phyloP scores from a whole-genome alignment of 2,888 invertebrate genomes.

The Athalia circularis region DNA sequence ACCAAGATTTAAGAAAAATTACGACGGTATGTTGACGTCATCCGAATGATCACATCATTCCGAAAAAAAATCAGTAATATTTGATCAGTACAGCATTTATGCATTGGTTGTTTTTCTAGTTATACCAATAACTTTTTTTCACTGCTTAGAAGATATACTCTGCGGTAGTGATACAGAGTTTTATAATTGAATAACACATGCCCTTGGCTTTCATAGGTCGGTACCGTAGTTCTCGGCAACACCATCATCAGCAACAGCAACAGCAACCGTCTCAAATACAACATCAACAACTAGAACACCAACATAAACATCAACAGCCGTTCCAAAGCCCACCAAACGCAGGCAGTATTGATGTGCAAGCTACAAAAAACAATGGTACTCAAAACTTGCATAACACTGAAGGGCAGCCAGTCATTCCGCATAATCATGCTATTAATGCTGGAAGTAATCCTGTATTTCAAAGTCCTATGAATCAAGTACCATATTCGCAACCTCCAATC shows the following conservation, averaged over 20 bases:
- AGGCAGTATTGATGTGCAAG: conserved; percentile 20
- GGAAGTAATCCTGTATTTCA: conserved; percentile 54
- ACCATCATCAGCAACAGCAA: conserved; percentile 46
- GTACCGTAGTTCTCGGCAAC: conserved; percentile 36
- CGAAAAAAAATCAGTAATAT: too few relatives aligned
- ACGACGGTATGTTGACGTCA: conserved; percentile 55
- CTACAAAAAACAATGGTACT: conserved; percentile 7
- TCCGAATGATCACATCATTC: neutral
- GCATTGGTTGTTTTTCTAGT: too few relatives aligned
- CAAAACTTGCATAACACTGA: conserved; percentile 9
- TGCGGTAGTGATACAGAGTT: too few relatives aligned
- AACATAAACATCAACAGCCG: conserved; percentile 36
- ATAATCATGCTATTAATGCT: conserved; percentile 46
- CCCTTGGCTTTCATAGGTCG: conserved; percentile 1
- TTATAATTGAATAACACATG: too few relatives aligned
- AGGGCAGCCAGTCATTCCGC: conserved; percentile 5
- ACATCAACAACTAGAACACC: conserved; percentile 44
- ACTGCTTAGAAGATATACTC: too few relatives aligned
- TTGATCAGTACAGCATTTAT: too few relatives aligned
- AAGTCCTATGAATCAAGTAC: conserved; percentile 53
- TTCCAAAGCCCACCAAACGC: conserved; percentile 35
- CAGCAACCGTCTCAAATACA: conserved; percentile 46
- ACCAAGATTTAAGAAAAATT: conserved; percentile 61
- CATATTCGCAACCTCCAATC: conserved; percentile 58
- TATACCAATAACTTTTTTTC: too few relatives aligned